Percentiles rank a stretch among this genome's conserved stretches.
phyloP scores from a whole-genome alignment of 2,888 invertebrate species.

The Nemotelus nigrinus region DNA sequence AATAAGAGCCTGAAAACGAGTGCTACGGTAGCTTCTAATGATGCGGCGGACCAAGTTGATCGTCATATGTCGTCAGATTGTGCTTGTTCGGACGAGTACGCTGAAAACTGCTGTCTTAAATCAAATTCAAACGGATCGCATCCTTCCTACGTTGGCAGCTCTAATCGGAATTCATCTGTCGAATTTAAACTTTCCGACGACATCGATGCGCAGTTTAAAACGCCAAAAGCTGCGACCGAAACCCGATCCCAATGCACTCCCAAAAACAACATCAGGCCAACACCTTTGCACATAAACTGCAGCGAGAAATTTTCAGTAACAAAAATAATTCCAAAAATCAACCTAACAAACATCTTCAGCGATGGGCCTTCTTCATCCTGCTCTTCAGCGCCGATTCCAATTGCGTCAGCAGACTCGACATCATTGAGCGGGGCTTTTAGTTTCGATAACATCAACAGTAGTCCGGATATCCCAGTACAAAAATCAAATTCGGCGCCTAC shows the following conservation, averaged over 20 bases:
- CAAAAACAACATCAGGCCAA: conserved; percentile 14
- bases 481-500: conserved; percentile 64
- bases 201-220: conserved; percentile 53
- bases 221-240: conserved; percentile 50
- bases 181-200: conserved; percentile 40
- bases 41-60: conserved; percentile 2
- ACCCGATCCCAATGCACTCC: conserved; percentile 42
- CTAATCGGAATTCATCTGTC: background rate
- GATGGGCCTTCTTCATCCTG: conserved; percentile 45
- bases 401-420: conserved; percentile 37
- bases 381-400: conserved; percentile 53
- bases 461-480: conserved; percentile 59
- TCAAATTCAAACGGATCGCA: conserved; percentile 7
- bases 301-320: conserved; percentile 9
- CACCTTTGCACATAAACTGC: conserved; percentile 46
- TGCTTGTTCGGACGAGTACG: conserved; percentile 23
- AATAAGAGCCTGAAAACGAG: too few species aligned
- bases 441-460: conserved; percentile 48
- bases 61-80: conserved; percentile 30
- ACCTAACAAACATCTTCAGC: conserved; percentile 61
- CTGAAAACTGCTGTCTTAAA: conserved; percentile 15
- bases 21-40: background rate
- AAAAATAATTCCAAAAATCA: conserved; percentile 61
- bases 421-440: conserved; percentile 50
- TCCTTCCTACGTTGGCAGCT: background rate